Percentiles rank a stretch among this genome's conserved stretches.
phyloP scores from a whole-genome alignment of 2,113 vertebrate species.

The Seriola rivoliana region DNA sequence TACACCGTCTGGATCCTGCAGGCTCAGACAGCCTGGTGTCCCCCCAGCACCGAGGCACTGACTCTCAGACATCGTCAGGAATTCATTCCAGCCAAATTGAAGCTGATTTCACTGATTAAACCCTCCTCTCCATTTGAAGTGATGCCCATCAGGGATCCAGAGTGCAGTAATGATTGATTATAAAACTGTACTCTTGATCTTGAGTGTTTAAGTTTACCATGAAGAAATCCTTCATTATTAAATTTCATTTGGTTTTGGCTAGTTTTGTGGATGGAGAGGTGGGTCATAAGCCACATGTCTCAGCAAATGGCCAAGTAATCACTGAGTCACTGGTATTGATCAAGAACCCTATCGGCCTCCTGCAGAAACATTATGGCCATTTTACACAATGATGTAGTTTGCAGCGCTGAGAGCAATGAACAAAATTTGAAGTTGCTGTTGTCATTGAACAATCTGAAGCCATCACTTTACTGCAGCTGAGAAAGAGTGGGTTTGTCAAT shows the following conservation, averaged over 20 bases:
- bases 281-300: background rate
- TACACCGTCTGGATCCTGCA: background rate
- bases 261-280: background rate
- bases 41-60: background rate
- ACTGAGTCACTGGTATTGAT: conserved; percentile 24
- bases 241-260: background rate
- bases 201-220: background rate
- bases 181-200: conserved; percentile 3
- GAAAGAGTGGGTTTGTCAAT: conserved; percentile 1
- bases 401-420: background rate
- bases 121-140: conserved; percentile 11
- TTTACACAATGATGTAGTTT: conserved; percentile 28
- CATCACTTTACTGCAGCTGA: background rate
- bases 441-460: conserved; percentile 1
- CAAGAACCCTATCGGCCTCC: conserved; percentile 14
- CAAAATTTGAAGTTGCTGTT: conserved; percentile 12
- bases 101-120: conserved; percentile 21
- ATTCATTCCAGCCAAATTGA: conserved; percentile 16
- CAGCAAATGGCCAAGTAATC: conserved; percentile 29
- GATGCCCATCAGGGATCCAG: background rate
- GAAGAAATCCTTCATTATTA: background rate
- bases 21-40: background rate
- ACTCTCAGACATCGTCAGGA: background rate
- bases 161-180: background rate
- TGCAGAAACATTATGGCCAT: conserved; percentile 21